Evolutionary conservation across 2,888 invertebrate species (phyloP).

Genomic region (Criorhina ranunculi): DNA sequence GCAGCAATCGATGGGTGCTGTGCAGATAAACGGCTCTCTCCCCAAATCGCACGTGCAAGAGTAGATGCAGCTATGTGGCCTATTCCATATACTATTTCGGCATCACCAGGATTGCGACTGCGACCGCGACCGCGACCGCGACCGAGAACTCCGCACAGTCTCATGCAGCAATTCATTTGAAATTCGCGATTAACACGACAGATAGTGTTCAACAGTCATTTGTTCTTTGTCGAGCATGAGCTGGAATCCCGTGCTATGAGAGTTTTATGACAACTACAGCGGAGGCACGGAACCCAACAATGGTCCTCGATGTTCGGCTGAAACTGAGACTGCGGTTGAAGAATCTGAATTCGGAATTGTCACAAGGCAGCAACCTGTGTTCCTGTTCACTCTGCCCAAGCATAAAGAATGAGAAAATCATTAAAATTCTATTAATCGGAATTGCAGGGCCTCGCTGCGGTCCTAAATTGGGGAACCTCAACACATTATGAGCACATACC

Average conservation of each 20-base stretch:
- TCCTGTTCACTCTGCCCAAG: conserved; percentile 35
- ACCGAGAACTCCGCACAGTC: conserved; percentile 59
- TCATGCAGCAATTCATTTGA: conserved; percentile 78
- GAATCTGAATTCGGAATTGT: conserved; percentile 70
- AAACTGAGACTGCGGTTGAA: conserved; percentile 26
- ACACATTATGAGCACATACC: conserved; percentile 66
- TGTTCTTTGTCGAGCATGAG: conserved; percentile 78
- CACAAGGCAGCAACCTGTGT: conserved; percentile 70
- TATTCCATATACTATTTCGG: conserved; percentile 64
- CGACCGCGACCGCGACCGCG: not conserved
- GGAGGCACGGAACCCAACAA: conserved; percentile 62
- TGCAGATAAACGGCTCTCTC: conserved; percentile 63
- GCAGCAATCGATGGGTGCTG: conserved; percentile 67
- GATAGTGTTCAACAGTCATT: conserved; percentile 79
- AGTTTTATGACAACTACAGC: conserved; percentile 78
- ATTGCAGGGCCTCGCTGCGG: conserved; percentile 58
- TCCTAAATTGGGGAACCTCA: conserved; percentile 72
- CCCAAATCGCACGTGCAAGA: conserved; percentile 60
- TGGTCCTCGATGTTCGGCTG: conserved; percentile 47
- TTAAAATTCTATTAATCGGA: conserved; percentile 78
- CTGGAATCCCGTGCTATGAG: conserved; percentile 78
- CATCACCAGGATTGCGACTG: conserved; percentile 8
- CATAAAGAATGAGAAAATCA: conserved; percentile 74
- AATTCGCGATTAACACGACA: conserved; percentile 79
- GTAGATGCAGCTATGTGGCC: conserved; percentile 30